phyloP scores from a whole-genome alignment of 2,113 vertebrate species.

The Reinhardtius hippoglossoides region DNA sequence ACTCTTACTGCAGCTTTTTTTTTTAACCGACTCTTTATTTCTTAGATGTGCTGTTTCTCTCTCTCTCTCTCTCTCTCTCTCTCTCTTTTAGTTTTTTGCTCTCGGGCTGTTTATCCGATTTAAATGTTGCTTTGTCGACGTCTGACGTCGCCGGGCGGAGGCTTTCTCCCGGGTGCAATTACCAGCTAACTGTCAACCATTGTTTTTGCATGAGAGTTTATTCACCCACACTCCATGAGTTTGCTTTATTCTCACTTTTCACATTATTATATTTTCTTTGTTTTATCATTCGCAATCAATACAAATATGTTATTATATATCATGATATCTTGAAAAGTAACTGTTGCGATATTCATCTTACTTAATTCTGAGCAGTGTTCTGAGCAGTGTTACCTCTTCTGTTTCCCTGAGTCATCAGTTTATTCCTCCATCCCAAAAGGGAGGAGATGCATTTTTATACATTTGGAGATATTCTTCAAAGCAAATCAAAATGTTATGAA shows the following conservation, averaged over 20 bases:
- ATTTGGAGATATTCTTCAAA: not conserved
- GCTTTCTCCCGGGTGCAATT: not conserved
- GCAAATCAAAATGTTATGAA: too few relatives aligned
- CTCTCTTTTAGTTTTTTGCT: not conserved
- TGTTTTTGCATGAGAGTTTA: not conserved
- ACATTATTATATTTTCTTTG: too few relatives aligned
- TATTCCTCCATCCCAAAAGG: too few relatives aligned
- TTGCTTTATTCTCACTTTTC: not conserved
- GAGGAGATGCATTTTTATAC: not conserved
- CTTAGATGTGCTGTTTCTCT: not conserved
- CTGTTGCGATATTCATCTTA: too few relatives aligned
- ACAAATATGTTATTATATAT: not conserved
- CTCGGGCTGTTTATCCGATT: slow-evolving; percentile 1
- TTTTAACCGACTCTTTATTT: not conserved
- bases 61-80: too few relatives aligned
- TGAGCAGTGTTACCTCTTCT: not conserved
- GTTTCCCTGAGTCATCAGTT: too few relatives aligned
- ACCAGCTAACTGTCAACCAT: not conserved
- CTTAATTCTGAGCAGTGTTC: too few relatives aligned
- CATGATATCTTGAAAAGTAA: too few relatives aligned
- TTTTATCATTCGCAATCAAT: not conserved
- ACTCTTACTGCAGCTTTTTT: not conserved
- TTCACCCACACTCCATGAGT: not conserved
- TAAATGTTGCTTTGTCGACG: not conserved
- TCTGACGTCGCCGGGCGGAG: not conserved